phyloP scores from a whole-genome alignment of 2,113 vertebrate species.

The Aspiorhynchus laticeps region DNA sequence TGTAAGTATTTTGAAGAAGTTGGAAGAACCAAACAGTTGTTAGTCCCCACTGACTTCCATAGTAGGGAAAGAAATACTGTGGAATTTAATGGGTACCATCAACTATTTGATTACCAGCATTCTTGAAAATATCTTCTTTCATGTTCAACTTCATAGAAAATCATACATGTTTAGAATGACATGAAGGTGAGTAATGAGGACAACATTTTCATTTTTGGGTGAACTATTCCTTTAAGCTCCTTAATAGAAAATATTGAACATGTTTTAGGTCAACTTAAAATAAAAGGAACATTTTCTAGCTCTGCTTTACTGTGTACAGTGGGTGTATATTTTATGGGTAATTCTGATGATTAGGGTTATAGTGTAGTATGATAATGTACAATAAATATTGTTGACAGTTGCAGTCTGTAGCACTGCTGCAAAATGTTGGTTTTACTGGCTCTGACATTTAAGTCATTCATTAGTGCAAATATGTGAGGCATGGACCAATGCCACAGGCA shows the following conservation, averaged over 20 bases:
- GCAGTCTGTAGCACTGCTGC: conserved; percentile 23
- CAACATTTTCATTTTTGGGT: no score
- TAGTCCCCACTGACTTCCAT: no score
- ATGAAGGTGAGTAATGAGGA: no score
- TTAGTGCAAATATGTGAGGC: conserved; percentile 48
- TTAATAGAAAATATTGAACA: not conserved
- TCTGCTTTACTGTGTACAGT: not conserved
- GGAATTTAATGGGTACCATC: no score
- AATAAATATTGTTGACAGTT: conserved; percentile 41
- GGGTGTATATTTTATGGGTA: not conserved
- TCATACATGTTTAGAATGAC: no score
- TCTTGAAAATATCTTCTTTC: no score
- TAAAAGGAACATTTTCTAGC: not conserved
- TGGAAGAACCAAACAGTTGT: no score
- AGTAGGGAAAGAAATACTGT: no score
- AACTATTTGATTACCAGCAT: no score
- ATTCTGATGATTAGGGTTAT: not conserved
- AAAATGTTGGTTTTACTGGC: conserved; percentile 28
- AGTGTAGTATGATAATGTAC: conserved; percentile 23
- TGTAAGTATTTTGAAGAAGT: no score
- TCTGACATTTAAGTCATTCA: conserved; percentile 49
- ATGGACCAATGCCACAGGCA: conserved; percentile 36
- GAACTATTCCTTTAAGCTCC: no score
- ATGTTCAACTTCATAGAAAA: no score
- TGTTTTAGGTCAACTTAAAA: not conserved